Base-by-base conservation (phyloP, 2,797 vertebrate species). In the Lagodon rhomboides region DNA sequence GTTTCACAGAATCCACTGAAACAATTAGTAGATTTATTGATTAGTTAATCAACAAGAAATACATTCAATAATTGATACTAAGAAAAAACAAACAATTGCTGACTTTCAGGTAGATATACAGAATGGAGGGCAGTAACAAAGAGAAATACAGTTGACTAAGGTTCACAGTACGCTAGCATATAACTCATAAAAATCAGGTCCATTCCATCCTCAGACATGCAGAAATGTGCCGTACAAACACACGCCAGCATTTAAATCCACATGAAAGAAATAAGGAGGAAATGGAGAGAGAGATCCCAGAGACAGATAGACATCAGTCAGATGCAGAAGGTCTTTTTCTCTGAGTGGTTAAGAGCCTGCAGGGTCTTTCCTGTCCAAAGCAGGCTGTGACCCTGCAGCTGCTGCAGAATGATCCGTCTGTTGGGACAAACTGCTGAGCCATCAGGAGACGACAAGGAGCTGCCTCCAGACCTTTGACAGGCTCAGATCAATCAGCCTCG, bases 341-440 rank as follows among this genome's bases (percentile, higher is more conserved):
- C 56, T 51, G 63, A 85, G 80, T 53, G 83, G 53, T 70, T 53
- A 16, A 68, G 62, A 58, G 84, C 87, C 85, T 81, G 61, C 74
- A 59, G 87, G 86, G 74, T 74, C 34, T 74, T 90, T 87, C 77
- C 78, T 75, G 79, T 84, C 86, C 70, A 2, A 68, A 0, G 0
- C 80, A 85, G 90, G 87, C 85, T 89, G 87, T 86, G 91, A 93
- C 90, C 91, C 75, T 67, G 73, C 79, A 77, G 74, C 85, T 68
- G 78, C 84, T 58, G 80, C 70, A 87, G 87, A 91, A 85, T 75
- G 79, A 88, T 60, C 70, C 9, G 60, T 90, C 83, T 92, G 90
- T 92, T 82, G 60, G 83, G 71, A 85, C 80, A 80, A 88, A 86
- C 73, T 5, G 84, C 89, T 80, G 83, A 87, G 78, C 49, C 85